A percentile compares a stretch with the other conserved stretches of the same genome.
These are phyloP conservation scores for Trichonephila clavipes DNA, from an alignment of 1,140 invertebrate species.

Conservation along the genomic window DNA sequence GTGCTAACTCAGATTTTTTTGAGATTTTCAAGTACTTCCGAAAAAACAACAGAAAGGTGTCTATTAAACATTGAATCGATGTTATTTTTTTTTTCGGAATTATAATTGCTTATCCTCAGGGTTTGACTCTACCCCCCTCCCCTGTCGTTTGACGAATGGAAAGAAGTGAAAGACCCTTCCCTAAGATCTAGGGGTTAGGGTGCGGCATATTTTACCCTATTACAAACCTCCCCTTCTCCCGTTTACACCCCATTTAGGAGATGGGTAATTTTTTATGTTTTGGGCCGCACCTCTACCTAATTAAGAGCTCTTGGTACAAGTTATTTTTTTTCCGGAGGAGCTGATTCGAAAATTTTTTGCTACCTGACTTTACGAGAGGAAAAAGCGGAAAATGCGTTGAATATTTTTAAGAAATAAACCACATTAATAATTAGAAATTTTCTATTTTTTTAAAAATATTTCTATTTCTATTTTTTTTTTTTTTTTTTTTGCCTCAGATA, in stretches of 20 bases:
- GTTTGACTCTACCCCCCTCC: not conserved
- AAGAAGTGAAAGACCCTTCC: not conserved
- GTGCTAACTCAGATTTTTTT: no score
- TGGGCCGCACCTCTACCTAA: not conserved
- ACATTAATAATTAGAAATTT: no score
- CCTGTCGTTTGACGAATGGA: not conserved
- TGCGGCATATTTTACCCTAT: not conserved
- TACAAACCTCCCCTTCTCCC: not conserved
- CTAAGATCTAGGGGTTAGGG: not conserved
- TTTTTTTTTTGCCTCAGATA: no score
- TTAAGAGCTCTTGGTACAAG: constrained; percentile 7
- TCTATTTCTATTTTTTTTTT: no score
- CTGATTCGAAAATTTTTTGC: no score
- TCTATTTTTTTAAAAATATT: no score
- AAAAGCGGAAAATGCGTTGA: no score
- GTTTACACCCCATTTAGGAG: constrained; percentile 21
- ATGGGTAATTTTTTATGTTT: constrained; percentile 1
- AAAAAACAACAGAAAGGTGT: no score
- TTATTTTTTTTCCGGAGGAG: not conserved
- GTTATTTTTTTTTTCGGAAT: not conserved
- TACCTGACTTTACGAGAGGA: not conserved
- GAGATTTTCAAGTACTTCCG: no score
- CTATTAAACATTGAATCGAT: no score
- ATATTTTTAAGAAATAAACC: no score
- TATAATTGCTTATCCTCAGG: not conserved